Conservation (phyloP, 2,888 invertebrate genomes). For the Cephus spinipes region DNA sequence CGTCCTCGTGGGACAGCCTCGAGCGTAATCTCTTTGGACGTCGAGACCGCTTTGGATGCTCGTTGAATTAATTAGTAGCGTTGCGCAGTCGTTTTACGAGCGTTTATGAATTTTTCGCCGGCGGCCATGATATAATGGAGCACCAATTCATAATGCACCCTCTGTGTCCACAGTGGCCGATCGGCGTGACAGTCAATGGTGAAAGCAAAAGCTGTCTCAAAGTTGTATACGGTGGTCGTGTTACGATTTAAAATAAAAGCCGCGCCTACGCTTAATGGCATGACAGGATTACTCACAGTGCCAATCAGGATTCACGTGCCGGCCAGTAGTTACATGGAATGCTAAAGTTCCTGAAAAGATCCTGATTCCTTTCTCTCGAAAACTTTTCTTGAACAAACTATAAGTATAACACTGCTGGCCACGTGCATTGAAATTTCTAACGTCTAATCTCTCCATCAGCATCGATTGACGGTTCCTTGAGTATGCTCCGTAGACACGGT, state of each 20-base stretch:
- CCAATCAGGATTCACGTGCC: not conserved
- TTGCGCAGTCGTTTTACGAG: not conserved
- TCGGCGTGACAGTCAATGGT: not conserved
- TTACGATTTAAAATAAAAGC: not conserved
- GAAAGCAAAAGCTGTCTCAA: not conserved
- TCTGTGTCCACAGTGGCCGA: not conserved
- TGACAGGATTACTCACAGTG: not conserved
- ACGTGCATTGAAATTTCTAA: not conserved
- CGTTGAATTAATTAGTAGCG: not conserved
- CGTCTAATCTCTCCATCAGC: not conserved
- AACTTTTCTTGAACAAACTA: not conserved
- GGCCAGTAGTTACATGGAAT: not conserved
- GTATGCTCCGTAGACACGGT: not conserved
- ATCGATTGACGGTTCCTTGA: not conserved
- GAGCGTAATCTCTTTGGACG: not conserved
- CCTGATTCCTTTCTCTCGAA: not conserved
- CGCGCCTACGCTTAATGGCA: not conserved
- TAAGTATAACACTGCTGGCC: not conserved
- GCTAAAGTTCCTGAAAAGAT: not conserved
- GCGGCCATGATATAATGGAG: conserved; percentile 1
- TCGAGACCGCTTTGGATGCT: not conserved
- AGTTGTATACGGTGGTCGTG: not conserved
- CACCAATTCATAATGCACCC: conserved; percentile 1
- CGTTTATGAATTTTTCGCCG: not conserved
- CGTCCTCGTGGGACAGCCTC: not conserved